These are phyloP conservation scores for Caenorhabditis wallacei DNA, from an alignment of 2,888 invertebrate genomes.

Conservation along the genomic window DNA sequence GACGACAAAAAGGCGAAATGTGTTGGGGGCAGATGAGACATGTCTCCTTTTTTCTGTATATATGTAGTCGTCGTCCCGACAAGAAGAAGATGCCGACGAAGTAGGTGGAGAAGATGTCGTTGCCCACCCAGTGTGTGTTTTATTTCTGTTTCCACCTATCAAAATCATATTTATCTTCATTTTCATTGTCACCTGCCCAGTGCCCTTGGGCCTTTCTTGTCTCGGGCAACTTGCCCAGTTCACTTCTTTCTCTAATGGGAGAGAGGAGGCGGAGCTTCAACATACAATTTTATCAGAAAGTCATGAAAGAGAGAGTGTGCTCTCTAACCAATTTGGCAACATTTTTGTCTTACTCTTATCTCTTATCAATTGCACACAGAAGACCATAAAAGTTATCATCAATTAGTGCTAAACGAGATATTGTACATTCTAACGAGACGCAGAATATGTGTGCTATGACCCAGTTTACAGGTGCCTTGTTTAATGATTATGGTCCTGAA, in stretches of 20 bases:
- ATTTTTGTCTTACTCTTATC: constrained; percentile 30
- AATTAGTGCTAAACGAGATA: constrained; percentile 37
- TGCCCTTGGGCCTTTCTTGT: not conserved
- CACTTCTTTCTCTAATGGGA: not conserved
- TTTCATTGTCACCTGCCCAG: constrained; percentile 36
- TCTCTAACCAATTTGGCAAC: constrained; percentile 55
- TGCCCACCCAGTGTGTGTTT: constrained; percentile 35
- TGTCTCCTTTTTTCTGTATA: constrained; percentile 12
- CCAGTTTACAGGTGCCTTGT: constrained; percentile 23
- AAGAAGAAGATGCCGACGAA: constrained; percentile 10
- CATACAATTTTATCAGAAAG: constrained; percentile 21
- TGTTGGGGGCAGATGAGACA: not conserved
- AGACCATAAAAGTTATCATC: constrained; percentile 64
- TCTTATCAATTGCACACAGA: constrained; percentile 48
- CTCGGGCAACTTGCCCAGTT: not conserved
- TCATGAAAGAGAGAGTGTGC: constrained; percentile 12
- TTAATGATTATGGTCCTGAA: constrained; percentile 9
- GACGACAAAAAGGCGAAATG: constrained; percentile 15
- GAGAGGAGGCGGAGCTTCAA: constrained; percentile 26
- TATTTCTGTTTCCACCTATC: constrained; percentile 54
- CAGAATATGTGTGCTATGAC: constrained; percentile 25
- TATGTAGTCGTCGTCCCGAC: constrained; percentile 16
- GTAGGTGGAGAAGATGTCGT: not conserved
- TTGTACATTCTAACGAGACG: constrained; percentile 12
- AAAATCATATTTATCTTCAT: constrained; percentile 58